Evolutionary conservation across 2,888 invertebrate species (phyloP).

Genomic region (Drosophila fulvimacula): DNA sequence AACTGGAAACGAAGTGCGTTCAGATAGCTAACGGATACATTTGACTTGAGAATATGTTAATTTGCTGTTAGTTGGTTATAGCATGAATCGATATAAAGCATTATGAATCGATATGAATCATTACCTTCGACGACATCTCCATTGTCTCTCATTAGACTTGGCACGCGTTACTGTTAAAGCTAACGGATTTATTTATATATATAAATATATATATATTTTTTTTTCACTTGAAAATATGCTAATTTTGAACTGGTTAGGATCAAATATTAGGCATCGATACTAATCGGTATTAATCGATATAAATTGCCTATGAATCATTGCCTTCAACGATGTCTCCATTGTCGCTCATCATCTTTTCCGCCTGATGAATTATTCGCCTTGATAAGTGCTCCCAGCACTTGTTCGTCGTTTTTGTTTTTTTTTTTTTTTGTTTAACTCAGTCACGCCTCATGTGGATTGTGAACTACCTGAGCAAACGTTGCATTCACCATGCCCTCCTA

Average conservation of each 20-base stretch:
- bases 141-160: slow-evolving; percentile 19
- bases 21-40: slow-evolving; percentile 31
- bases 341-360: slow-evolving; percentile 20
- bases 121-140: slow-evolving; percentile 70
- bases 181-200: slow-evolving; percentile 4
- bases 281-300: slow-evolving; percentile 19
- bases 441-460: slow-evolving; percentile 54
- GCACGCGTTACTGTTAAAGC: neutral
- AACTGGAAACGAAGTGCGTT: slow-evolving; percentile 5
- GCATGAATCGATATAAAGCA: slow-evolving; percentile 30
- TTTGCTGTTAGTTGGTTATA: neutral
- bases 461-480: slow-evolving; percentile 36
- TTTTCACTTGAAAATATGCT: slow-evolving; percentile 5
- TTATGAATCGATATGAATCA: slow-evolving; percentile 59
- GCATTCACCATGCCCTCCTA: slow-evolving; percentile 31
- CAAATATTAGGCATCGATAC: slow-evolving; percentile 40
- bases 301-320: slow-evolving; percentile 59
- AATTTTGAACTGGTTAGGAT: slow-evolving; percentile 26
- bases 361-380: slow-evolving; percentile 44
- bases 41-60: slow-evolving; percentile 69
- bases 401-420: too few relatives aligned
- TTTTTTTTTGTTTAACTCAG: slow-evolving; percentile 36
- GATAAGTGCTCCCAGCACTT: slow-evolving; percentile 10
- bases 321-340: slow-evolving; percentile 69
- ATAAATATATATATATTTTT: too few relatives aligned